phyloP scores from a whole-genome alignment of 2,113 vertebrate species.

The Papio anubis region DNA sequence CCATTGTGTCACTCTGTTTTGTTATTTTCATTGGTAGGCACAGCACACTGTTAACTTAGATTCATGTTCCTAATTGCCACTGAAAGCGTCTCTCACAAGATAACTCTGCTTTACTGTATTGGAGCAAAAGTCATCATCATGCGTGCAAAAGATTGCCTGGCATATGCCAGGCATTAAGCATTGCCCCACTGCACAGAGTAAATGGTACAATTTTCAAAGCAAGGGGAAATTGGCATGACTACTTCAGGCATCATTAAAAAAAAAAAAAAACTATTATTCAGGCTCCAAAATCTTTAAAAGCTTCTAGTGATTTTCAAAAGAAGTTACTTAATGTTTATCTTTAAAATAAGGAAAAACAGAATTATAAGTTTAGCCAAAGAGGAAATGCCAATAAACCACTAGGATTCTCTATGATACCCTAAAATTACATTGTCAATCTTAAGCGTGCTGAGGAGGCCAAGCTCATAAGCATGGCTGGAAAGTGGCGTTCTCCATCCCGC shows the following conservation, averaged over 20 bases:
- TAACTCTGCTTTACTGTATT: neutral
- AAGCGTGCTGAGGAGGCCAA: neutral
- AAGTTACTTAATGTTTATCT: neutral
- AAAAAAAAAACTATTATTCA: neutral
- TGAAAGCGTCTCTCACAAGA: neutral
- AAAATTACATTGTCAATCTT: neutral
- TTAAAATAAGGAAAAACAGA: constrained; percentile 15
- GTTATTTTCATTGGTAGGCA: neutral
- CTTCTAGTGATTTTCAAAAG: neutral
- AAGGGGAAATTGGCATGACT: neutral
- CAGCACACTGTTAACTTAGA: neutral
- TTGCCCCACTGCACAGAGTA: neutral
- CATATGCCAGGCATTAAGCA: too few species aligned
- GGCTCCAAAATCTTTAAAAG: neutral
- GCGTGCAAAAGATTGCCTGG: neutral
- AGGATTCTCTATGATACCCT: neutral
- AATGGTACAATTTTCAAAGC: neutral
- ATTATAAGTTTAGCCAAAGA: constrained; percentile 25
- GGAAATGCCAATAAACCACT: neutral
- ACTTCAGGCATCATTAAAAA: neutral
- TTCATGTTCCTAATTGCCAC: neutral
- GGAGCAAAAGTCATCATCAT: neutral
- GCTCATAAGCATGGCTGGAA: neutral
- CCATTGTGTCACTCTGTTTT: neutral
- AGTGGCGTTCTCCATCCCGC: neutral